Evolutionary conservation across 2,888 invertebrate species (phyloP), one percentile per base, ranked within the genome.

Genomic region (Volucella bombylans): DNA sequence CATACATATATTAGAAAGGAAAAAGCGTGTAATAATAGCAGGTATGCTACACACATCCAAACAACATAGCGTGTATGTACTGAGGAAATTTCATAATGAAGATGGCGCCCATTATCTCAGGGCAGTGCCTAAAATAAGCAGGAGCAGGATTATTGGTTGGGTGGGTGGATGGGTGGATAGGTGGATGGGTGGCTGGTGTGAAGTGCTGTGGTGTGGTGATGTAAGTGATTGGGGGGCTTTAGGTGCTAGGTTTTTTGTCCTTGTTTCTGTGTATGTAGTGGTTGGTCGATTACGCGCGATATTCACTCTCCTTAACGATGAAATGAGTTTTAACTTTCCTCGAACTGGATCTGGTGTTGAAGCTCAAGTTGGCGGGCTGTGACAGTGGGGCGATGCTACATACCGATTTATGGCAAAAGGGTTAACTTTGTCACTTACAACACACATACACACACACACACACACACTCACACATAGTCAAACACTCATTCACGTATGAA

Each of bases 81-180:
- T 52, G 14, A 11, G 15, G 39, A 67, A 67, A 68, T 54, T 68
- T 45, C 54, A 54, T 77, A 78, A 78, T 78, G 78, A 78, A 78
- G 78, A 78, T 78, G 78, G 78, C 71, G 78, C 64, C 69, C 78
- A 71, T 78, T 78, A 78, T 78, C 45, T 47, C 64, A 39, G 12
- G 12, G 11, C 31, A 64, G 39, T 15, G 12, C 41, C 31, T 31
- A 31, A 31, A 31, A 31, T 31, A 31, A 31, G 43, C 6, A n/a
- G 50, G n/a, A 9, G 54, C 11, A 18, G 10, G 9, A 31, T 31
- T 31, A 6, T 31, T 31, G 39, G 15, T 8, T 10, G n/a, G 43
- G 49, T 47, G 52, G 68, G 14, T 59, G 59, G 57, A 14, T 43
- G 50, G n/a, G n/a, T n/a, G n/a, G n/a, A 3, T 23, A 23, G 3